Conservation (phyloP, 2,797 vertebrate species). For the Natrix natrix region DNA sequence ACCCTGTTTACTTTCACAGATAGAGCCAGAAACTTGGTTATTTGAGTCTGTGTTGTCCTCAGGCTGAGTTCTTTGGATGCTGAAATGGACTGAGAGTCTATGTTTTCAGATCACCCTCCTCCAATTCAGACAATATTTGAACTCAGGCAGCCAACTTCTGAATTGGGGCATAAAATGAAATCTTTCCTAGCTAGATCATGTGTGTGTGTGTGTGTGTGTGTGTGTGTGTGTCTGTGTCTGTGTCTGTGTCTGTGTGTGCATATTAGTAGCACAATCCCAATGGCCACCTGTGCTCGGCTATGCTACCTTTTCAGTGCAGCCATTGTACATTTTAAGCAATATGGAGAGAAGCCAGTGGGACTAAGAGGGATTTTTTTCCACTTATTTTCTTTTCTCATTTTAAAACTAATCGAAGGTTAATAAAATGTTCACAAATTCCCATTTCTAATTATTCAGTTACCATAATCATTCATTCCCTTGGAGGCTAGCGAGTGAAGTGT, state of each 20-base stretch:
- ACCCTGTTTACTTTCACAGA: not conserved
- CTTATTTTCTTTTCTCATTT: slow-evolving; percentile 60
- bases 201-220: no score
- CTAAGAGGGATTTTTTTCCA: slow-evolving; percentile 32
- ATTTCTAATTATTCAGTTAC: slow-evolving; percentile 73
- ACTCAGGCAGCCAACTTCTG: not conserved
- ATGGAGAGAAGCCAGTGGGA: slow-evolving; percentile 51
- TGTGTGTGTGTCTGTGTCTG: no score
- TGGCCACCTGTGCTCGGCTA: slow-evolving; percentile 25
- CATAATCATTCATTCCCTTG: slow-evolving; percentile 65
- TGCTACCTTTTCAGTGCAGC: slow-evolving; percentile 38
- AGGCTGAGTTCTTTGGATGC: not conserved
- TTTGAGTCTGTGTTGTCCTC: not conserved
- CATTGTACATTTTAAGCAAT: slow-evolving; percentile 48
- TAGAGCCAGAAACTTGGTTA: not conserved
- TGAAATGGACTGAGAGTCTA: not conserved
- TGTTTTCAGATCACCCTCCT: not conserved
- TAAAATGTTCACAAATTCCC: slow-evolving; percentile 67
- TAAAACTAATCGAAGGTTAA: slow-evolving; percentile 72
- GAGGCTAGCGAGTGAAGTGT: slow-evolving; percentile 52
- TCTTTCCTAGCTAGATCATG: slow-evolving; percentile 7
- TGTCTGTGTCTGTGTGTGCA: no score
- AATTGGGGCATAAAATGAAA: slow-evolving; percentile 8
- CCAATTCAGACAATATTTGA: not conserved
- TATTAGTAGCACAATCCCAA: not conserved